Evolutionary conservation across 2,888 invertebrate genomes (phyloP), one percentile per base, ranked within the genome.

Genomic region (Torymus auratus): DNA sequence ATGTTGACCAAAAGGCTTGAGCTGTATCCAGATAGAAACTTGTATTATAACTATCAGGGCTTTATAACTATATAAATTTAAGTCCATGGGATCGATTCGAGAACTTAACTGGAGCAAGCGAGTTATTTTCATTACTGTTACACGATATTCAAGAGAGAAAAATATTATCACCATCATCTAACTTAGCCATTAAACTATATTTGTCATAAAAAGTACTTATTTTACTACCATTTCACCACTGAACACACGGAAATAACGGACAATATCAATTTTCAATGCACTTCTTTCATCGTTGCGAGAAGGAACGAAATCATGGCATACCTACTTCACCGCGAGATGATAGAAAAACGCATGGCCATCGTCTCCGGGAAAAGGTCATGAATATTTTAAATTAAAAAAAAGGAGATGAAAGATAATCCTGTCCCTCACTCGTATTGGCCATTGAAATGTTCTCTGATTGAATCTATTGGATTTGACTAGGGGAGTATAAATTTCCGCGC

Each of bases 181-280:
- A 28, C 28, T 28, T 28, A 28, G 28, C 4, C 5, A 28, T 28
- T 28, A 28, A 28, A 28, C 28, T 5, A 28, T 28, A n/a, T 28
- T 28, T 28, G 28, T 28, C 3, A 5, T 28, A 1, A 28, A 28
- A 28, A 28, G 7, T 28, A 28, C 28, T 28, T 28, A 2, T 2
- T 28, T 28, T 28, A 20, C 20, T 20, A 20, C 20, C 1, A 20
- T 20, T 20, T 20, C 2, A 20, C 20, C 0, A 28, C 28, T 28
- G 3, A 28, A 28, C 20, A 67, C 13, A 20, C 74, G 41, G 61
- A 41, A 56, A 73, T 71, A 77, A 74, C 70, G 77, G 64, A 71
- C 80, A 82, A 80, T 80, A 80, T 80, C 76, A 74, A 78, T 82
- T 82, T 77, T 80, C 80, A 67, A 82, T 82, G 28, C 28, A 80